Conservation (phyloP, 2,113 vertebrate genomes). For the Mellivora capensis region DNA sequence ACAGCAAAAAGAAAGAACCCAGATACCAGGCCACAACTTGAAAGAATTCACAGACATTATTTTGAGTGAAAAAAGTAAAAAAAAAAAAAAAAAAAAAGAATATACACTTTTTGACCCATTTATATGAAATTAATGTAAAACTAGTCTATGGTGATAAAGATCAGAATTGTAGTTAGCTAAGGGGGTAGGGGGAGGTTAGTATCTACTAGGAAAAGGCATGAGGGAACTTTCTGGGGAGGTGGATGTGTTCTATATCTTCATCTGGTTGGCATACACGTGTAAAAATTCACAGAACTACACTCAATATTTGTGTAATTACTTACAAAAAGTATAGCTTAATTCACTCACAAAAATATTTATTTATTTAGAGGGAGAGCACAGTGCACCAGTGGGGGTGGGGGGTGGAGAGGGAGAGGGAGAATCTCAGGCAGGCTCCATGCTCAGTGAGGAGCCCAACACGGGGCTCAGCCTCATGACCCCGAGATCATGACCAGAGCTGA, state of each 20-base stretch:
- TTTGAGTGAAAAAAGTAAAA: background rate
- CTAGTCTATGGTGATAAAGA: background rate
- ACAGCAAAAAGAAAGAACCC: background rate
- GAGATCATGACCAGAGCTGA: background rate
- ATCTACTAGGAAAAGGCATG: background rate
- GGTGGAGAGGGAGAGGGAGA: background rate
- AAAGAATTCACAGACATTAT: background rate
- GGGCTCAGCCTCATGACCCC: background rate
- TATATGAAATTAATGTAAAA: background rate
- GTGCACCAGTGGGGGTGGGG: background rate
- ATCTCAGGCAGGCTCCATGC: background rate
- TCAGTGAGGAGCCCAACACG: background rate
- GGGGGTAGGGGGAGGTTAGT: background rate
- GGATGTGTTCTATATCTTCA: background rate
- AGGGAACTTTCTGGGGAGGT: background rate
- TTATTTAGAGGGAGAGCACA: background rate
- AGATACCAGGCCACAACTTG: fast-evolving
- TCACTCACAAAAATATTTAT: background rate
- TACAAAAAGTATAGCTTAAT: background rate
- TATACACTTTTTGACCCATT: background rate
- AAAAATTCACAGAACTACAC: background rate
- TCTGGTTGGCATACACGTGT: background rate
- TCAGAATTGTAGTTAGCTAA: background rate
- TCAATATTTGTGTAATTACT: background rate
- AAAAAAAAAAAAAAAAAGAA: background rate